Base-by-base conservation (phyloP, 2,888 invertebrate genomes). In the Acleris literana region DNA sequence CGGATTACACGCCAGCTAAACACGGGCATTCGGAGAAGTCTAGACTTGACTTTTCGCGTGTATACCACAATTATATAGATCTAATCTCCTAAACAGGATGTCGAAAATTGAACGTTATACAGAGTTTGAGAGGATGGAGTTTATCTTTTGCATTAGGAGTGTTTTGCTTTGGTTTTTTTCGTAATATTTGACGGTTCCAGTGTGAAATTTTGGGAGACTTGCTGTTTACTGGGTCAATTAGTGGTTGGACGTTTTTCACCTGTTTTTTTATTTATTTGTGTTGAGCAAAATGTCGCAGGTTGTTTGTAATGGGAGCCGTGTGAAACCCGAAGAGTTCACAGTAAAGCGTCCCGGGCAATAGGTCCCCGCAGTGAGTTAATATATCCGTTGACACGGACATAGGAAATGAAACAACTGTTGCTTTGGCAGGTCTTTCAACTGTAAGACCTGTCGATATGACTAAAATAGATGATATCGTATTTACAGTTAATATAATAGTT, bases 31-130 rank as follows among this genome's bases (percentile, higher is more conserved):
- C 68, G 70, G 72, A 64, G 71, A 69, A 72, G 75, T 74, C 76
- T 79, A 79, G 77, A 77, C 71, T 70, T 71, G 70, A 63, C 70
- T 39, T 72, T 68, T 64, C 46, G 72, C 67, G 60, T 68, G 70
- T 71, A 70, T 65, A 64, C 71, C 77, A 81, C 80, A 86, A 89
- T 89, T 86, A 89, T 79, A 77, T 71, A 82, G 84, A 86, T 86
- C 74, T 74, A 70, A 86, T 87, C 83, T 82, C 74, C 69, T 66
- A 74, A 84, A 81, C 85, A 86, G 87, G 87, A 88, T 86, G 84
- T 84, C 75, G 76, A 78, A 82, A 83, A 86, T 83, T 82, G 76
- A 76, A 74, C 70, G 74, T 74, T 77, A 72, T 64, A 59, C 66
- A 76, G 71, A 72, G 73, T 75, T 69, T 68, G 71, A 74, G 55